Base-by-base conservation (phyloP, 2,888 invertebrate genomes). In the Bruchidius siliquastri region DNA sequence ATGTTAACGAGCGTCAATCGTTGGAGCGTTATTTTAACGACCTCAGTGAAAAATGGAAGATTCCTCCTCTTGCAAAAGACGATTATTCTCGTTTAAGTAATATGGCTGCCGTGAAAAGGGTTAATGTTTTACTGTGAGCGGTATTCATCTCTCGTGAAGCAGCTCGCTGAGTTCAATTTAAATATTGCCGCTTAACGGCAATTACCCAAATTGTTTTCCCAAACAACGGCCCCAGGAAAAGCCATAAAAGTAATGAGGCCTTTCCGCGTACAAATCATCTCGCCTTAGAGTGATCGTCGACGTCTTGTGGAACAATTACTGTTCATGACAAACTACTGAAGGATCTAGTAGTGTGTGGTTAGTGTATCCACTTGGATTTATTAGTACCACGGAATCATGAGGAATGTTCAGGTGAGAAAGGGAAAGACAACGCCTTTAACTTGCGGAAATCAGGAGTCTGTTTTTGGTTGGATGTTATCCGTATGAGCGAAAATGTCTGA, bases 111-210 rank as follows among this genome's bases (percentile, higher is more conserved):
- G 49, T 49, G 68, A 68, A 68, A 68, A 22, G 68, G 22, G 68
- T 68, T 68, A 68, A 68, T 68, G 68, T 68, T 68, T 20, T 68
- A 22, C 68, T 21, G 68, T 68, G 18, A 18, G 49, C 49, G 18
- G 49, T 49, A 49, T 49, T 49, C 49, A 49, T 49, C 49, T 13
- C 49, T 1, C 3, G 3, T 26, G 26, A n/a, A n/a, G 10, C 49
- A 13, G 49, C 49, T 49, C 18, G 49, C 49, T 49, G 49, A 13
- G 10, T 49, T 49, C 49, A 49, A 49, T 22, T 68, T 68, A 68
- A 68, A 68, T 68, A 68, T 68, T 21, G 68, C 68, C 22, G 68
- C 68, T 68, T 68, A 21, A 68, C 68, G 68, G 68, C 22, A 68
- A 68, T 68, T 68, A 68, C 68, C 22, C 8, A 22, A 68, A 68